Conservation (phyloP, 2,888 invertebrate genomes). For the Caenorhabditis wallacei region DNA sequence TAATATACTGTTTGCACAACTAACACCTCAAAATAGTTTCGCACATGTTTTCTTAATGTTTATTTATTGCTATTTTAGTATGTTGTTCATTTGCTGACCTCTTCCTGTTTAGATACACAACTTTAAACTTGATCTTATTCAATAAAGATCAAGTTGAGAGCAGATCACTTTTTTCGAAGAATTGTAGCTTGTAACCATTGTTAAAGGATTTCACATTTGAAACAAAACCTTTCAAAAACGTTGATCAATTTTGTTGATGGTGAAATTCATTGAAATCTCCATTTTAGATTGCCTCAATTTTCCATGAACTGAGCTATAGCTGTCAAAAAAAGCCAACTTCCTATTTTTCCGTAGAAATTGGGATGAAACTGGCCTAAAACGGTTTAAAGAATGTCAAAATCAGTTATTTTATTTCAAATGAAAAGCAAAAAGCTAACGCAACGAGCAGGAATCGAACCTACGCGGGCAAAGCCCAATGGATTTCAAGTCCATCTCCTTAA, state of each 20-base stretch:
- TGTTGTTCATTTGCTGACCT: conserved; percentile 1
- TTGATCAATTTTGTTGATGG: too few species aligned
- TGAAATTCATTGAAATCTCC: too few species aligned
- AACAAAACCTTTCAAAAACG: too few species aligned
- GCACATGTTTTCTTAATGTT: conserved; percentile 14
- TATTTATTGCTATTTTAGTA: conserved; percentile 24
- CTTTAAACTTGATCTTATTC: not conserved
- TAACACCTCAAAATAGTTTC: conserved; percentile 2
- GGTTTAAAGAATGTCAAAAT: too few species aligned
- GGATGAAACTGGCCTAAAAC: too few species aligned
- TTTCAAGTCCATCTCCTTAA: conserved; percentile 88
- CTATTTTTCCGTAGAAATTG: too few species aligned
- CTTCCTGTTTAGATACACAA: conserved; percentile 1
- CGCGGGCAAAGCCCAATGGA: conserved; percentile 87
- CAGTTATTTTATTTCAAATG: not conserved
- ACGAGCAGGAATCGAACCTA: conserved; percentile 87
- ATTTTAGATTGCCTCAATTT: too few species aligned
- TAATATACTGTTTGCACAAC: conserved; percentile 3
- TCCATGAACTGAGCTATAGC: too few species aligned
- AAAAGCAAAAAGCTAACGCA: conserved; percentile 67
- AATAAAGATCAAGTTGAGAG: not conserved
- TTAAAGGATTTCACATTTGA: too few species aligned
- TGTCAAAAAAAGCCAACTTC: too few species aligned
- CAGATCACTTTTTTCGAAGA: not conserved
- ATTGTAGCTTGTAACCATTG: not conserved